Percentiles rank a stretch among this genome's conserved stretches.
Conservation (phyloP, 2,888 invertebrate genomes). For the Diarsia dahlii region DNA sequence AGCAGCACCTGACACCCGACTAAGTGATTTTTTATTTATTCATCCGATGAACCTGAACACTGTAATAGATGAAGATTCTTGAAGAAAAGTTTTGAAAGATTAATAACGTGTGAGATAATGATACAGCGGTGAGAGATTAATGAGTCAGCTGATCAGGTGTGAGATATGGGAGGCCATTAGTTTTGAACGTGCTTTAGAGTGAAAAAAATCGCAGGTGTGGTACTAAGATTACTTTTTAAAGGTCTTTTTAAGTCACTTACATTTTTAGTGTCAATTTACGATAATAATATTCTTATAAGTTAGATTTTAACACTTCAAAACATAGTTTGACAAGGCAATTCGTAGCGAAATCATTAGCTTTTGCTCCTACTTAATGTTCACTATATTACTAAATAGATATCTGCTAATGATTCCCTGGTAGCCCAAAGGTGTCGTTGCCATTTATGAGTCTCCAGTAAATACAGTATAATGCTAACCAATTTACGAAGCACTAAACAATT, state of each 20-base stretch:
- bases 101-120: constrained; percentile 61
- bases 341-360: background rate
- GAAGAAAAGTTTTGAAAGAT: constrained; percentile 56
- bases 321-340: background rate
- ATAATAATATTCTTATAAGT: background rate
- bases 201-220: constrained; percentile 38
- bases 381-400: constrained; percentile 7
- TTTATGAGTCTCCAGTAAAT: constrained; percentile 34
- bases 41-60: constrained; percentile 55
- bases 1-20: constrained; percentile 65
- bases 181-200: constrained; percentile 17
- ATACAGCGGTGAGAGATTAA: constrained; percentile 59
- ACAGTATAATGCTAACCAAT: constrained; percentile 44
- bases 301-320: background rate
- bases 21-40: constrained; percentile 72
- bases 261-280: background rate
- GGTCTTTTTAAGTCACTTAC: background rate
- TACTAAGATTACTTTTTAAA: constrained; percentile 16
- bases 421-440: constrained; percentile 37
- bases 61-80: constrained; percentile 55
- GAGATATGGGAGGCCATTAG: constrained; percentile 34
- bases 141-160: constrained; percentile 50
- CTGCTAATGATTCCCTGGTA: constrained; percentile 32
- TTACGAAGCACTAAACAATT: constrained; percentile 51
- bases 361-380: background rate